phyloP scores from a whole-genome alignment of 2,888 invertebrate genomes.

The Bembecia ichneumoniformis region DNA sequence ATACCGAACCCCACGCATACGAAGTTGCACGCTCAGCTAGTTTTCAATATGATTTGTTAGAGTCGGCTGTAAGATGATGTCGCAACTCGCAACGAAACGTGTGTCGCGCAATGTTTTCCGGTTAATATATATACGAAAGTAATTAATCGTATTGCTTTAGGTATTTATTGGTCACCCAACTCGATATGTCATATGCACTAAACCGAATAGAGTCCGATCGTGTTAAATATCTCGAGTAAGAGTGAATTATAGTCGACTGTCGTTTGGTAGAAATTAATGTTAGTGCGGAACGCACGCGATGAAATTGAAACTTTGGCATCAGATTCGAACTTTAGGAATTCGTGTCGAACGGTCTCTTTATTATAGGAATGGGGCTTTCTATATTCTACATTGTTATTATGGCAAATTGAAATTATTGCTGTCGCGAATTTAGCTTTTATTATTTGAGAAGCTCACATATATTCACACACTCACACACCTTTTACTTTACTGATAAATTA shows the following conservation, averaged over 20 bases:
- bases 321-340: background rate
- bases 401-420: no score
- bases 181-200: background rate
- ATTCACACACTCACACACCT: no score
- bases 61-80: no score
- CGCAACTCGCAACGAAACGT: background rate
- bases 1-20: no score
- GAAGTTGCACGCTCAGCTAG: no score
- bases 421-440: no score
- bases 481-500: no score
- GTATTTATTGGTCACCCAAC: background rate
- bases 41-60: no score
- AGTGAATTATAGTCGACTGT: background rate
- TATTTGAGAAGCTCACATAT: no score
- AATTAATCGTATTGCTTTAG: background rate
- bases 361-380: background rate
- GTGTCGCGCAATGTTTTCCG: background rate
- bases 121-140: background rate
- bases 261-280: background rate
- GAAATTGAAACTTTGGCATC: background rate
- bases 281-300: background rate
- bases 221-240: background rate
- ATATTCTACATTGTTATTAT: no score
- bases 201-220: background rate
- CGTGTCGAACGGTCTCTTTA: background rate